A percentile compares a stretch with the other conserved stretches of the same genome.
These are phyloP conservation scores for Sesia bembeciformis DNA, from an alignment of 2,888 invertebrate genomes.

Conservation along the genomic window DNA sequence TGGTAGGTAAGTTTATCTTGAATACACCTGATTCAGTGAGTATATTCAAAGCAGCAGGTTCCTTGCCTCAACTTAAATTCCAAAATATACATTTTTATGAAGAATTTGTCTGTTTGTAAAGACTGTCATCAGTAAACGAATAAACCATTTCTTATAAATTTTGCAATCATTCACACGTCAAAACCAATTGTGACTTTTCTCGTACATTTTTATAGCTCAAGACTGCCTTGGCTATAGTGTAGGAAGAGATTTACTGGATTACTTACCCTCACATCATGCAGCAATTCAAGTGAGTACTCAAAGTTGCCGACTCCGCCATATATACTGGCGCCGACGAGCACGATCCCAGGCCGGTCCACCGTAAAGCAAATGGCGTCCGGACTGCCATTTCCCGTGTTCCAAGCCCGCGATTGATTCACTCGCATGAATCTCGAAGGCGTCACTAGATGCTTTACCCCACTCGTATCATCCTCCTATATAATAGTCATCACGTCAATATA, in stretches of 20 bases:
- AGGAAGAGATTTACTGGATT: neutral
- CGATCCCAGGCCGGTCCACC: conserved; percentile 91
- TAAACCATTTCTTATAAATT: too few species aligned
- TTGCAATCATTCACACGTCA: too few species aligned
- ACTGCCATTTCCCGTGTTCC: conserved; percentile 98
- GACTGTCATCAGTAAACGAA: too few species aligned
- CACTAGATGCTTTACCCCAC: conserved; percentile 82
- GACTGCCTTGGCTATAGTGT: too few species aligned
- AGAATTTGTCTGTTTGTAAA: too few species aligned
- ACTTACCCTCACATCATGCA: conserved; percentile 76
- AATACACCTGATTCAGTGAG: too few species aligned
- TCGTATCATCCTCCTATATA: conserved; percentile 80
- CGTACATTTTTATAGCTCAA: too few species aligned
- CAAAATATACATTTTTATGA: too few species aligned
- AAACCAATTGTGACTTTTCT: too few species aligned
- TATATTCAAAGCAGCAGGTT: too few species aligned
- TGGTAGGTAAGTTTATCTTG: too few species aligned
- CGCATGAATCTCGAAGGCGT: conserved; percentile 94
- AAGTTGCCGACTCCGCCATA: conserved; percentile 92
- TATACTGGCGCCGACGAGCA: conserved; percentile 91
- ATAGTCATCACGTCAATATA: neutral
- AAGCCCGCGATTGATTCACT: conserved; percentile 90
- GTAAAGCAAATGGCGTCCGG: conserved; percentile 97
- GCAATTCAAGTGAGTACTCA: conserved; percentile 92
- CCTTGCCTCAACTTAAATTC: too few species aligned